These are phyloP conservation scores for Callospermophilus lateralis DNA, from an alignment of 2,113 vertebrate species.

Conservation along the genomic window DNA sequence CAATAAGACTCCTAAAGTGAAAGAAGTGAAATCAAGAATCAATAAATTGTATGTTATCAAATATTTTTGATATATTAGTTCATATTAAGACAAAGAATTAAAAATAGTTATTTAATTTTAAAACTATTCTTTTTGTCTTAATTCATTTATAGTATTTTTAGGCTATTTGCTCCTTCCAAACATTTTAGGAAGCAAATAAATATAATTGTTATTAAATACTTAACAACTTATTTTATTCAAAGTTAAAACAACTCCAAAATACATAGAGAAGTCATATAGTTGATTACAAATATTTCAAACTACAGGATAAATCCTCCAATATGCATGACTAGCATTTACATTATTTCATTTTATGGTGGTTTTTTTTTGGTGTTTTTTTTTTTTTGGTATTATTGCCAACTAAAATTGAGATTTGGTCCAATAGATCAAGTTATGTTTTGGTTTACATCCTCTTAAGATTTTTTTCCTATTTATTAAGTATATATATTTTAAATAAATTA, in stretches of 20 bases:
- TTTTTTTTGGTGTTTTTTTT: background rate
- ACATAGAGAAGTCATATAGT: background rate
- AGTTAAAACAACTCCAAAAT: background rate
- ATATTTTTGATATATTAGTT: background rate
- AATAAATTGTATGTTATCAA: too few relatives aligned
- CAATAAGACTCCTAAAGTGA: too few relatives aligned
- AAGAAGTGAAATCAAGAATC: too few relatives aligned
- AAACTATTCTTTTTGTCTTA: background rate
- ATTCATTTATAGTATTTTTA: background rate
- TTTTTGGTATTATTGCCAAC: background rate
- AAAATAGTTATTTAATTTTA: background rate
- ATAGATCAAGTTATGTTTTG: background rate
- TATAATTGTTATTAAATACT: background rate
- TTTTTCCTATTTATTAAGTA: background rate
- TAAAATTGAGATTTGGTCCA: background rate
- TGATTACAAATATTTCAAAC: background rate
- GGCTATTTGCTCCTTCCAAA: constrained; percentile 25
- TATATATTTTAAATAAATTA: background rate
- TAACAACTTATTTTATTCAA: background rate
- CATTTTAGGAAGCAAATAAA: background rate
- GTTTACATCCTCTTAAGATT: background rate
- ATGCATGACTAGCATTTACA: too few relatives aligned
- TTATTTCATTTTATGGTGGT: background rate
- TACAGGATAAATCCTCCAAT: background rate
- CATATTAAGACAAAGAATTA: background rate